Evolutionary conservation across 2,888 invertebrate genomes (phyloP).

Genomic region (Lepetodrilus schrolli): DNA sequence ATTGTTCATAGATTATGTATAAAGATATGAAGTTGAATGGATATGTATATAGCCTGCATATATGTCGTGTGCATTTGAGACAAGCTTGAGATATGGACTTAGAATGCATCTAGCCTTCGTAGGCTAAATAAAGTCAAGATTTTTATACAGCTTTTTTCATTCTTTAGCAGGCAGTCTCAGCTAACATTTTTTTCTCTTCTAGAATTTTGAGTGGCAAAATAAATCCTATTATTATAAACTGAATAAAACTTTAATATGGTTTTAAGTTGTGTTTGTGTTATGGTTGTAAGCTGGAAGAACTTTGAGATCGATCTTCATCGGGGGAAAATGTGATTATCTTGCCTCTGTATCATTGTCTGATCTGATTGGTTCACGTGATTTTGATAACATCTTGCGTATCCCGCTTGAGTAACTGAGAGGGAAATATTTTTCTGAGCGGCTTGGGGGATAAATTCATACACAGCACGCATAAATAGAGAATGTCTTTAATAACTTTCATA

Average conservation of each 20-base stretch:
- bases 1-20: too few relatives aligned
- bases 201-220: constrained; percentile 24
- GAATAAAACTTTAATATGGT: constrained; percentile 27
- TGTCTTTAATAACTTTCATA: too few relatives aligned
- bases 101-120: constrained; percentile 23
- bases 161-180: constrained; percentile 24
- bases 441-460: too few relatives aligned
- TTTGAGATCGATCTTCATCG: background rate
- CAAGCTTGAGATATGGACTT: background rate
- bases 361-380: background rate
- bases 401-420: too few relatives aligned
- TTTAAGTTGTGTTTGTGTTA: background rate
- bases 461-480: too few relatives aligned
- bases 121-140: constrained; percentile 15
- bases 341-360: too few relatives aligned
- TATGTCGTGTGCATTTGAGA: background rate
- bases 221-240: constrained; percentile 26
- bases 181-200: constrained; percentile 21
- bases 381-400: background rate
- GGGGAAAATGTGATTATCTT: background rate
- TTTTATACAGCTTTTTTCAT: constrained; percentile 25
- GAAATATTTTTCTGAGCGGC: too few relatives aligned
- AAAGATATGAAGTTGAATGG: too few relatives aligned
- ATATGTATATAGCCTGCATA: too few relatives aligned
- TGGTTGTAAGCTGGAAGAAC: background rate